These are phyloP conservation scores for Sebastes minor DNA, from an alignment of 2,797 vertebrate species.

Conservation along the genomic window DNA sequence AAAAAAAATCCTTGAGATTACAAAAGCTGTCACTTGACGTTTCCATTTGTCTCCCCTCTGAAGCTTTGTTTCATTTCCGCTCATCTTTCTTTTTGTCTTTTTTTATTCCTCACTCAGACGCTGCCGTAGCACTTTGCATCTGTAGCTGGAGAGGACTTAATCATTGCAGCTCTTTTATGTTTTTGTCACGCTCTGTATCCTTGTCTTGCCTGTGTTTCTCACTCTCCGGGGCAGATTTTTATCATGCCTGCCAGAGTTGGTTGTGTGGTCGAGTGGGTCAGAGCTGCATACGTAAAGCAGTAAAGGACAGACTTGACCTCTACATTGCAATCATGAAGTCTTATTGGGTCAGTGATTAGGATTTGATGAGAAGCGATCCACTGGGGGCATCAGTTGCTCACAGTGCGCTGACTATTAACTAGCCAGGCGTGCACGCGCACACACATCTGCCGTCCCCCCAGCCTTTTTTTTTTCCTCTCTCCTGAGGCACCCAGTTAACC, in stretches of 20 bases:
- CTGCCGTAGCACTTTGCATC: not conserved
- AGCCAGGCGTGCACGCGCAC: not conserved
- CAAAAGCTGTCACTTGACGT: not conserved
- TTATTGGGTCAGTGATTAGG: conserved; percentile 68
- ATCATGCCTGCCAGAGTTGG: conserved; percentile 32
- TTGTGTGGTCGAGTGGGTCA: conserved; percentile 47
- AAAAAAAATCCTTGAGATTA: not conserved
- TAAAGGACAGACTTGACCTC: conserved; percentile 65
- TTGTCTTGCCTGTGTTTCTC: not conserved
- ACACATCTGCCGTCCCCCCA: conserved; percentile 1
- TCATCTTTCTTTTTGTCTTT: not conserved
- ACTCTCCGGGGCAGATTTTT: conserved; percentile 30
- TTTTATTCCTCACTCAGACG: not conserved
- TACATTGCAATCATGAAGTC: conserved; percentile 66
- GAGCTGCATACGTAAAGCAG: conserved; percentile 44
- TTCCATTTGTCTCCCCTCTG: not conserved
- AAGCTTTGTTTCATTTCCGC: not conserved
- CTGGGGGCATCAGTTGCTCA: conserved; percentile 53
- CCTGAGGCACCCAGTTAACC: conserved; percentile 62
- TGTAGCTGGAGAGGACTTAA: not conserved
- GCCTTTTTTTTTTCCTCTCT: conserved; percentile 30
- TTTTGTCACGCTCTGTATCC: conserved; percentile 11
- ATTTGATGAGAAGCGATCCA: conserved; percentile 61
- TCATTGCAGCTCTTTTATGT: not conserved
- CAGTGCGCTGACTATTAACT: conserved; percentile 52